A percentile compares a stretch with the other conserved stretches of the same genome.
These are phyloP conservation scores for Bombus waltoni DNA, from an alignment of 1,140 invertebrate genomes.

Conservation along the genomic window DNA sequence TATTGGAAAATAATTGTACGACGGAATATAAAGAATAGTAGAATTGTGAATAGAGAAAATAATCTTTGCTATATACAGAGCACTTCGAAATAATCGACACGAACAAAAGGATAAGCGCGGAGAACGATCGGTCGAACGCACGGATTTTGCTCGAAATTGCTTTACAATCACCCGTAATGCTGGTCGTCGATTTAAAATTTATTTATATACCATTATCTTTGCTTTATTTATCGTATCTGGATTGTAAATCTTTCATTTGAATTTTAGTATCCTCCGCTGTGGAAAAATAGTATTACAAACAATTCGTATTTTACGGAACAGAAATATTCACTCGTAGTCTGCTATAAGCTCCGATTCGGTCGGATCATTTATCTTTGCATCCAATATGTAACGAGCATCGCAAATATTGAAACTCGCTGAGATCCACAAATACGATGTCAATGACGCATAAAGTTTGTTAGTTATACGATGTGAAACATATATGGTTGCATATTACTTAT, in stretches of 20 bases:
- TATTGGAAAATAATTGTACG: conserved; percentile 19
- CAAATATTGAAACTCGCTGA: not conserved
- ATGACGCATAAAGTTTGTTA: not conserved
- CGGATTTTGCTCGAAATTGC: not conserved
- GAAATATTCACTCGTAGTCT: not conserved
- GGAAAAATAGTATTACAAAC: not conserved
- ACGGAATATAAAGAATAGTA: too few species aligned
- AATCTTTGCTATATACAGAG: not conserved
- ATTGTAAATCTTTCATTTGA: not conserved
- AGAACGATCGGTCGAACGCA: not conserved
- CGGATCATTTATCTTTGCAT: not conserved
- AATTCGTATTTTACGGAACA: not conserved
- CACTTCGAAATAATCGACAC: not conserved
- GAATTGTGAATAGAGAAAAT: not conserved
- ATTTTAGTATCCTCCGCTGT: not conserved
- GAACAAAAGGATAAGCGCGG: not conserved
- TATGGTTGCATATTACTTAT: not conserved
- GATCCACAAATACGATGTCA: not conserved
- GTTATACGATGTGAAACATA: not conserved
- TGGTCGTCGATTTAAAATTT: not conserved
- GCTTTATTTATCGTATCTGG: not conserved
- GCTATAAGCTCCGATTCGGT: not conserved
- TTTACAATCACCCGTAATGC: not conserved
- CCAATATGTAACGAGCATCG: not conserved
- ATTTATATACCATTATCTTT: not conserved